Evolutionary conservation across 1,140 invertebrate genomes (phyloP), one percentile per base, ranked within the genome.

Genomic region (Whitmania pigra): DNA sequence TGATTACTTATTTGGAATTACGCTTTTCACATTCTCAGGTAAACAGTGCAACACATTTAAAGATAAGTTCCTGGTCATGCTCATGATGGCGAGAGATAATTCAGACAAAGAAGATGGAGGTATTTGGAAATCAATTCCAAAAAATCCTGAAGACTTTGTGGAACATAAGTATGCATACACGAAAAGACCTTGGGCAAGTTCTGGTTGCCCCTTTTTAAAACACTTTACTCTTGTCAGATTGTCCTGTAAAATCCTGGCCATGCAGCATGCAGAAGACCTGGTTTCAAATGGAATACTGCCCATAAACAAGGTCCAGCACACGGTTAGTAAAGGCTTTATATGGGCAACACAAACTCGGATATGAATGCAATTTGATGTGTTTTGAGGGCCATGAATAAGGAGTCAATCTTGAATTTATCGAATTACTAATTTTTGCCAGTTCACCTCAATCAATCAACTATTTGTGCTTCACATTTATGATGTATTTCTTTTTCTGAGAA

Each of bases 11-110:
- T 31, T 63, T 0, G 57, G 11, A 13, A 13, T 25, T n/a, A 15
- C 22, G 22, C 20, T 63, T 22, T 17, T 25, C 22, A 63, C 15
- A 63, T 63, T 31, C 22, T 63, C 81, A 83, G 31, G 83, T 83
- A 75, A 84, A 83, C 66, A 81, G 77, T 72, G 82, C 78, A 69
- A 36, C 22, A 69, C 67, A 69, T 69, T 40, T 22, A 69, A 63
- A 7, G 57, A 63, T 20, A 63, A 31, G 29, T 63, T 63, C 29
- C 57, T 25, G 57, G 22, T 63, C 22, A 31, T 63, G 22, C 29
- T 63, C 11, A 31, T 63, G 57, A 18, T 63, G 4, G 57, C 22
- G 9, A 22, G 20, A 31, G 57, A 63, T 31, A 63, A 63, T 7
- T 63, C 57, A 63, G 22, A 22, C 57, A 63, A 25, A 25, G 57